phyloP scores from a whole-genome alignment of 2,113 vertebrate genomes.

The Ciconia maguari region DNA sequence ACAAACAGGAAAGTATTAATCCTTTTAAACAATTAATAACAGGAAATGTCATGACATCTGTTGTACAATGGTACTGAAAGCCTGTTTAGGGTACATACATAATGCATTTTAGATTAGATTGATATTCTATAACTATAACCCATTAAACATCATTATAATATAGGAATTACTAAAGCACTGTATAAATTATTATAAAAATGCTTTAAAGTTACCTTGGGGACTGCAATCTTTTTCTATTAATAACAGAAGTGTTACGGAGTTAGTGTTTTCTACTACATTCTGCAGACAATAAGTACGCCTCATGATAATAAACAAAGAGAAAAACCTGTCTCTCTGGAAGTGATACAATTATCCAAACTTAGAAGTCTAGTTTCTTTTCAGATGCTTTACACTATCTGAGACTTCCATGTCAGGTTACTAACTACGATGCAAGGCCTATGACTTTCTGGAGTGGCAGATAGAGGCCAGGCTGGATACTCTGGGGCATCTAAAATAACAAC shows the following conservation, averaged over 20 bases:
- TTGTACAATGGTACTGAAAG: not conserved
- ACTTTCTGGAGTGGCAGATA: not conserved
- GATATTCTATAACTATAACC: not conserved
- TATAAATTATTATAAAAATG: not conserved
- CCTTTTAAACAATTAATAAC: not conserved
- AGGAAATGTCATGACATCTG: not conserved
- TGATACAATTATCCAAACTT: not conserved
- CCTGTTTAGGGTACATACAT: not conserved
- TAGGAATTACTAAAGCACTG: not conserved
- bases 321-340: not conserved
- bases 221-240: not conserved
- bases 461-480: not conserved
- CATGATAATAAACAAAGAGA: not conserved
- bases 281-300: not conserved
- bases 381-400: not conserved
- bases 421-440: not conserved
- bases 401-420: not conserved
- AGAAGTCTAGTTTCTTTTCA: not conserved
- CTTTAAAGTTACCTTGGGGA: not conserved
- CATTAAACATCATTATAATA: not conserved
- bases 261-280: not conserved
- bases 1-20: not conserved
- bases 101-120: not conserved
- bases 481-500: not conserved
- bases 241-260: not conserved